Evolutionary conservation across 2,888 invertebrate species (phyloP), one percentile per base, ranked within the genome.

Genomic region (Pocota personata): DNA sequence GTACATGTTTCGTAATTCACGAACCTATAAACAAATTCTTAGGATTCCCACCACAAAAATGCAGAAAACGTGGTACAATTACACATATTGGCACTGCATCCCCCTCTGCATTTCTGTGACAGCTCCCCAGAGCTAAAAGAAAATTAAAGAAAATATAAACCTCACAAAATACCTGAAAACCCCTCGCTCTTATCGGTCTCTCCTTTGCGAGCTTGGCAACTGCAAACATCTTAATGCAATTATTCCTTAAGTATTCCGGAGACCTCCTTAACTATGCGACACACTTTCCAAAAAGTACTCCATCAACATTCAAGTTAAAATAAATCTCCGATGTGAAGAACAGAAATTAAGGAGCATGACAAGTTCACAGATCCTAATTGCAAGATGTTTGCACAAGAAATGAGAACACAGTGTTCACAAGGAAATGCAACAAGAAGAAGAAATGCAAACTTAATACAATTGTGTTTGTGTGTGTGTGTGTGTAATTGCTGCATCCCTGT

Each of bases 301-400:
- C 69, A 75, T 75, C 75, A 75, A 40, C 57, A 79, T 84, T 80
- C 52, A 12, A 76, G 71, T 58, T 72, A 40, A 76, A 75, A 80
- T 62, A 66, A 84, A 75, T 69, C 55, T 64, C 50, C 57, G 30
- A 69, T 64, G 48, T 72, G 62, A 64, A 71, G 58, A 75, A 71
- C 71, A 66, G 60, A 82, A 84, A 76, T 86, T 76, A 86, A 80
- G 82, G 55, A 80, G 82, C 80, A 71, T 72, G 82, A 82, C 80
- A 86, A 82, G 77, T 60, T 72, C 71, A 78, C 58, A 69, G 76
- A 76, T 80, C 76, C 71, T 86, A 75, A 75, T 76, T 76, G 76
- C 84, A 66, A 64, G 52, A 76, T 86, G 84, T 86, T 86, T 86
- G 76, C 64, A 76, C 76, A 80, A 37, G 67, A 64, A 86, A 86